phyloP scores from a whole-genome alignment of 2,797 vertebrate genomes.

The Scyliorhinus canicula region DNA sequence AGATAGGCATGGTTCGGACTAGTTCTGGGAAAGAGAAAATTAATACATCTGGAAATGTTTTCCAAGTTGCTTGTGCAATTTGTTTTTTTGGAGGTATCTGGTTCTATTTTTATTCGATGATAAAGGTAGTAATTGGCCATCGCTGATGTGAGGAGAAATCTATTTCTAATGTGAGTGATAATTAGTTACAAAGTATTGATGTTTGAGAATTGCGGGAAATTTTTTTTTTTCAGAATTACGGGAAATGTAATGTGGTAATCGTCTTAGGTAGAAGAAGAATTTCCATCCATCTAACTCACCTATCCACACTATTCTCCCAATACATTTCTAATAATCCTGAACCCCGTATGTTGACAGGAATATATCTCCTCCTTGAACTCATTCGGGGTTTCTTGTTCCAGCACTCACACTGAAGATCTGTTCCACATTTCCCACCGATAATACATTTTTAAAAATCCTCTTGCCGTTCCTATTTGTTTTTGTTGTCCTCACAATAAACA shows the following conservation, averaged over 20 bases:
- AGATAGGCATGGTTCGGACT: too few species aligned
- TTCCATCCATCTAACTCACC: not conserved
- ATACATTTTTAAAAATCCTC: too few species aligned
- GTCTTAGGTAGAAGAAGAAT: not conserved
- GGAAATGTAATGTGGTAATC: not conserved
- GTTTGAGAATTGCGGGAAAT: not conserved
- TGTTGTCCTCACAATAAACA: not conserved
- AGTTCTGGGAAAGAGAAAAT: not conserved
- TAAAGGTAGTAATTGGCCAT: not conserved
- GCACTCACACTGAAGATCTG: not conserved
- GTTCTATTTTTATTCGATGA: not conserved
- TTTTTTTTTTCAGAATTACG: too few species aligned
- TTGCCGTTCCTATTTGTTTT: not conserved
- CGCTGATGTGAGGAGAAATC: not conserved
- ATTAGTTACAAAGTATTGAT: not conserved
- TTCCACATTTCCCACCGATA: too few species aligned
- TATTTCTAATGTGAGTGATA: not conserved
- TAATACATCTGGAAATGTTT: not conserved
- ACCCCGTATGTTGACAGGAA: not conserved
- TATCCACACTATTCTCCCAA: not conserved
- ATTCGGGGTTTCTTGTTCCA: not conserved
- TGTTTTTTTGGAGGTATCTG: not conserved
- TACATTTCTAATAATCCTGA: not conserved
- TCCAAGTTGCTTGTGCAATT: not conserved
- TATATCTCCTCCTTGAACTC: not conserved